Evolutionary conservation across 2,113 vertebrate species (phyloP).

Genomic region (Argyrosomus japonicus): DNA sequence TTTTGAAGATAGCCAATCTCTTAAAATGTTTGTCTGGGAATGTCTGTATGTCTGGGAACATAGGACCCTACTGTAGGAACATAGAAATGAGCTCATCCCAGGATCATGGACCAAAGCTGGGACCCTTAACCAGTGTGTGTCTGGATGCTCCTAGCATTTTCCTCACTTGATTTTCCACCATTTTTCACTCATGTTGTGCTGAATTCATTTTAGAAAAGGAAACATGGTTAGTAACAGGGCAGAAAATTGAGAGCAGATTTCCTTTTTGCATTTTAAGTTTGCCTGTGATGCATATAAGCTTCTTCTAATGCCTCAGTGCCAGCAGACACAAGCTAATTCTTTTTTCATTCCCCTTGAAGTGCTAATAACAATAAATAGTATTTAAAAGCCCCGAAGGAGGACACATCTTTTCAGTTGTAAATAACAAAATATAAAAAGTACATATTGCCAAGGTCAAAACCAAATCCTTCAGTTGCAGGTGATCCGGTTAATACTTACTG

Average conservation of each 20-base stretch:
- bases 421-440: background rate
- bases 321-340: slow-evolving; percentile 39
- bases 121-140: background rate
- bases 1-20: no score
- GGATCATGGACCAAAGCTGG: background rate
- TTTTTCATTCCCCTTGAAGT: slow-evolving; percentile 28
- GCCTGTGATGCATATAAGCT: slow-evolving; percentile 31
- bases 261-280: slow-evolving; percentile 49
- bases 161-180: slow-evolving; percentile 13
- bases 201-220: slow-evolving; percentile 43
- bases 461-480: background rate
- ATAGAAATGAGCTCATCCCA: background rate
- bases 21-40: no score
- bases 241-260: slow-evolving; percentile 72
- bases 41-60: no score
- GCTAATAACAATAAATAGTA: slow-evolving; percentile 37
- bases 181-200: slow-evolving; percentile 23
- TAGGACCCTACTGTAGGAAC: background rate
- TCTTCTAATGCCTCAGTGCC: slow-evolving; percentile 29
- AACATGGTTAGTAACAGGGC: slow-evolving; percentile 52
- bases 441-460: background rate
- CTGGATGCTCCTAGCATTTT: background rate
- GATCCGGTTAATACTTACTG: background rate
- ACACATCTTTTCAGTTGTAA: slow-evolving; percentile 7
- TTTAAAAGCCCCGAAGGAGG: slow-evolving; percentile 10